A percentile compares a stretch with the other conserved stretches of the same genome.
phyloP scores from a whole-genome alignment of 2,888 invertebrate species.

The Polydrusus tereticollis region DNA sequence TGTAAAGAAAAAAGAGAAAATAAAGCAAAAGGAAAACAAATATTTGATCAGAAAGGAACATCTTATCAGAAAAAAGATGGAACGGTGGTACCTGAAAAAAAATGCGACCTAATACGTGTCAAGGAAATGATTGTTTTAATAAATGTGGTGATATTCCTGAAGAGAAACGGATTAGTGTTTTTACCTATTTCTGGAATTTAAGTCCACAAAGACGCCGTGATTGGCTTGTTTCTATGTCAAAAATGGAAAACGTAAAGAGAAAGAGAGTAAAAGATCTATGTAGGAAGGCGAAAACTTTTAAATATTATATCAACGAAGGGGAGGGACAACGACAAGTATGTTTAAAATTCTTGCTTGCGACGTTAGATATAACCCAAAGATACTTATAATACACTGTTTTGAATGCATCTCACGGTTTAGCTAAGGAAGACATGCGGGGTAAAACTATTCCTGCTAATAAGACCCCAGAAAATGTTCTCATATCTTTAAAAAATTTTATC shows the following conservation, averaged over 20 bases:
- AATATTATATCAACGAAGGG: constrained; percentile 20
- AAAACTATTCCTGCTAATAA: constrained; percentile 8
- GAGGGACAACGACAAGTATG: constrained; percentile 15
- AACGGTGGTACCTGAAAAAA: background rate
- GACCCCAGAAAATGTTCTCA: background rate
- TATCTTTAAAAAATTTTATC: constrained; percentile 4
- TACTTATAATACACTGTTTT: constrained; percentile 8
- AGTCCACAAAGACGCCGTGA: constrained; percentile 3
- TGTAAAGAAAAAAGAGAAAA: background rate
- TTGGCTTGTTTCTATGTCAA: constrained; percentile 15
- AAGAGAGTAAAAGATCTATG: constrained; percentile 11
- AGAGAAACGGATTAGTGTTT: background rate
- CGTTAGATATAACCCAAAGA: constrained; percentile 17
- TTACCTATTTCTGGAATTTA: background rate
- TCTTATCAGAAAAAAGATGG: background rate
- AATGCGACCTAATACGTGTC: background rate
- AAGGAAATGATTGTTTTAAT: background rate
- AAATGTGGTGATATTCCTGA: background rate
- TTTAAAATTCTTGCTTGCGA: constrained; percentile 12
- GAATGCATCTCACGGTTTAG: constrained; percentile 8
- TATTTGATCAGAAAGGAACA: background rate
- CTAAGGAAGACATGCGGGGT: constrained; percentile 17
- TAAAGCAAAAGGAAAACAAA: constrained; percentile 12
- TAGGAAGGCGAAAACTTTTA: constrained; percentile 3
- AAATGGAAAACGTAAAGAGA: constrained; percentile 7